These are phyloP conservation scores for Dascillus cervinus DNA, from an alignment of 2,888 invertebrate species.

Conservation along the genomic window DNA sequence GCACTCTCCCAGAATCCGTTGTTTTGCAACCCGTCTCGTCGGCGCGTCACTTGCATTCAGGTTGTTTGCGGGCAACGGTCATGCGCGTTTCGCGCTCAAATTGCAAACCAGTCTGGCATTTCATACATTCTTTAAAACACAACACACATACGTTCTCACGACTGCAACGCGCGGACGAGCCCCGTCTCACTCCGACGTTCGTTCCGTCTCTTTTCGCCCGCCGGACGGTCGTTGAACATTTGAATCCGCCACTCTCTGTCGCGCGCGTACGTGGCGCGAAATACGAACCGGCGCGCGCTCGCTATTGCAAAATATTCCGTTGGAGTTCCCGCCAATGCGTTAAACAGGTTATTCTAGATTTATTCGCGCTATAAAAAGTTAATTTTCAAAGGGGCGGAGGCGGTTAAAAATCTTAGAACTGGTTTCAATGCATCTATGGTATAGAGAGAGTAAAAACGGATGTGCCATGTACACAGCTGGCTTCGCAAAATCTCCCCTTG, in stretches of 20 bases:
- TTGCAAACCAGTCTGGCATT: slow-evolving; percentile 34
- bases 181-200: no score
- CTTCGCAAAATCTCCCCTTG: slow-evolving; percentile 29
- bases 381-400: slow-evolving; percentile 41
- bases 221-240: no score
- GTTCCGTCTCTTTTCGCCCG: no score
- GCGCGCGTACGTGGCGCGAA: no score
- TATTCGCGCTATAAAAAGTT: slow-evolving; percentile 30
- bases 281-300: no score
- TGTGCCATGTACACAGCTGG: slow-evolving; percentile 24
- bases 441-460: slow-evolving; percentile 13
- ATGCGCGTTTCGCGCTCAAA: slow-evolving; percentile 28
- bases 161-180: no score
- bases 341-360: slow-evolving; percentile 41
- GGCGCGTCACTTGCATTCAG: slow-evolving; percentile 34
- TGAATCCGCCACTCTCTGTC: no score
- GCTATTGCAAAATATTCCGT: slow-evolving; percentile 3
- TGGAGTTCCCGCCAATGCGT: slow-evolving; percentile 24
- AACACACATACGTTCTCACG: neutral
- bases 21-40: slow-evolving; percentile 41
- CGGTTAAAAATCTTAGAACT: slow-evolving; percentile 34
- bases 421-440: slow-evolving; percentile 14
- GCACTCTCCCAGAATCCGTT: slow-evolving; percentile 37
- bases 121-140: slow-evolving; percentile 1
- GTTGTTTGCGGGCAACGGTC: slow-evolving; percentile 31